Evolutionary conservation across 2,113 vertebrate species (phyloP), one percentile per base, ranked within the genome.

Genomic region (Saccopteryx leptura): DNA sequence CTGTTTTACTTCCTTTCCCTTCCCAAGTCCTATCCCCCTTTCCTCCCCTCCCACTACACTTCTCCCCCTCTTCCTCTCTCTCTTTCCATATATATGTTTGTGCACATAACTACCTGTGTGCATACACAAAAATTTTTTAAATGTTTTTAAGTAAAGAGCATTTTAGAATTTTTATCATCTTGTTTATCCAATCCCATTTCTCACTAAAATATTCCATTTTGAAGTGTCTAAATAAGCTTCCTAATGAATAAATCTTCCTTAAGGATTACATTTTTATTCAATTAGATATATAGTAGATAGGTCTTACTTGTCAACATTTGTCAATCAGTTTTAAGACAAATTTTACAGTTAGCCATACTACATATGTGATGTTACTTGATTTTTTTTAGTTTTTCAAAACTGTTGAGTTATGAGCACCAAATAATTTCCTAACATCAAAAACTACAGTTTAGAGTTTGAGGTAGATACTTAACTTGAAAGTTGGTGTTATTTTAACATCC

Each of bases 121-220:
- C 46, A 23, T 52, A 81, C 46, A 65, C 58, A 63, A 33, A 85
- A 90, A 61, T 24, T 39, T 72, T 95, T 72, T 95, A 2, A 6
- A 5, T 31, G 10, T 28, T 23, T 88, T 90, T 90, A 69, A 95
- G 60, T 60, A 56, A 82, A 74, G 58, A 90, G 7, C 18, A 61
- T 69, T 87, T 88, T 81, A 48, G 28, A 74, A 90, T 58, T 63
- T 84, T 46, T 75, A 54, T 63, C n/a, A 68, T 31, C 74, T 79
- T 75, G 26, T 14, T 66, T 94, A 84, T 11, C 31, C 81, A 80
- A 39, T 83, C 48, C 52, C 46, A 46, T 88, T 83, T 93, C 52
- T 95, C 78, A 87, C 68, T 80, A 82, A 93, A 48, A 84, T 65
- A 88, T 58, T 95, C 66, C 11, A 52, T 83, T 90, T 58, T 81